These are phyloP conservation scores for Ceyx erithaca DNA, from an alignment of 2,797 vertebrate genomes.

Conservation along the genomic window DNA sequence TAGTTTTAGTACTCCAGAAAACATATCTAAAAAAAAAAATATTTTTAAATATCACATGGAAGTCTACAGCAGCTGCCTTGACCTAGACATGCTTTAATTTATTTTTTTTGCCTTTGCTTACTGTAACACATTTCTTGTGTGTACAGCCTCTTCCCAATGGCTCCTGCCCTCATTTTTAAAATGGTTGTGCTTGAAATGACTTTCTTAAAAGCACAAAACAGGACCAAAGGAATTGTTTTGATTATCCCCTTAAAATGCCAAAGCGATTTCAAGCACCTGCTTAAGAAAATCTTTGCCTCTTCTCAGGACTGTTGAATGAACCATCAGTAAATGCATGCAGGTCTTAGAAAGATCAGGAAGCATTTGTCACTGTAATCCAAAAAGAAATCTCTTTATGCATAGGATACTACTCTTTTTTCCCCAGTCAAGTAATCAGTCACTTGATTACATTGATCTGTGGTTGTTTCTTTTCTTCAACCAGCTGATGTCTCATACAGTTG, in stretches of 20 bases:
- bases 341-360: slow-evolving; percentile 19
- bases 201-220: not conserved
- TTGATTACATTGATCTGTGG: slow-evolving; percentile 36
- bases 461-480: slow-evolving; percentile 20
- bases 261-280: not conserved
- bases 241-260: slow-evolving; percentile 24
- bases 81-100: not conserved
- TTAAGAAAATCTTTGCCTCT: slow-evolving; percentile 29
- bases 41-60: not conserved
- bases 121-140: not conserved
- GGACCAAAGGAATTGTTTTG: slow-evolving; percentile 5
- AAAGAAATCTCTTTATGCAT: slow-evolving; percentile 3
- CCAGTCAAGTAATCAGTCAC: slow-evolving; percentile 29
- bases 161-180: not conserved
- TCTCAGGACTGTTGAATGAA: slow-evolving; percentile 32
- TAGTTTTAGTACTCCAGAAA: not conserved
- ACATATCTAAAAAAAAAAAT: not conserved
- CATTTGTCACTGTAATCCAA: slow-evolving; percentile 28
- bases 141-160: not conserved
- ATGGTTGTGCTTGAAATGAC: not conserved
- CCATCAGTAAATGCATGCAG: not conserved
- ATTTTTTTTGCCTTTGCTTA: not conserved
- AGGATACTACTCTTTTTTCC: slow-evolving; percentile 36
- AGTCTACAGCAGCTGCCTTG: not conserved
- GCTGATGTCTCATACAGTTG: not conserved